A percentile compares a stretch with the other conserved stretches of the same genome.
phyloP scores from a whole-genome alignment of 2,113 vertebrate genomes.

The Xyliphius kryptos region DNA sequence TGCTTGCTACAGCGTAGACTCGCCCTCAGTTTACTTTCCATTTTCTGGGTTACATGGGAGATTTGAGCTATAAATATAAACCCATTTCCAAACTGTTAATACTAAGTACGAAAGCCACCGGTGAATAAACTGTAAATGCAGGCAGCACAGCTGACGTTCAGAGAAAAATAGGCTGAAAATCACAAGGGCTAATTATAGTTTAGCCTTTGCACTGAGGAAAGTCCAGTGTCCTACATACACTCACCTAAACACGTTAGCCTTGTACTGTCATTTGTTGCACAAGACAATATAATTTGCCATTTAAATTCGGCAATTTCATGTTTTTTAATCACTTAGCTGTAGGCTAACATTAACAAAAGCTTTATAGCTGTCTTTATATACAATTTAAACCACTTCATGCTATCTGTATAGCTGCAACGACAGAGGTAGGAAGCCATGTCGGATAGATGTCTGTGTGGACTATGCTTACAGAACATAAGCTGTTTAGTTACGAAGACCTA shows the following conservation, averaged over 20 bases:
- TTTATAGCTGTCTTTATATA: no score
- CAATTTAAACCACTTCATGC: no score
- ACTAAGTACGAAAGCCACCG: neutral
- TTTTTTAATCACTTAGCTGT: no score
- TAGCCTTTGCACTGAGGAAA: conserved; percentile 21
- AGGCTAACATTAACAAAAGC: no score
- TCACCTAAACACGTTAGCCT: neutral
- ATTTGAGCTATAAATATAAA: neutral
- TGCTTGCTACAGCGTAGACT: neutral
- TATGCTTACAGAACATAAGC: no score
- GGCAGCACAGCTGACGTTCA: neutral
- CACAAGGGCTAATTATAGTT: conserved; percentile 24
- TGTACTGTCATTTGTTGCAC: neutral
- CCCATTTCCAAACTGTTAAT: neutral
- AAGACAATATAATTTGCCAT: neutral
- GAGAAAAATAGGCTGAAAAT: conserved; percentile 15
- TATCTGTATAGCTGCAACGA: no score
- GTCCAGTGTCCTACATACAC: conserved; percentile 25
- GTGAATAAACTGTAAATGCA: neutral
- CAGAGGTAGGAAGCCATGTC: no score
- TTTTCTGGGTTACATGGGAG: neutral
- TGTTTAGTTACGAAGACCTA: no score
- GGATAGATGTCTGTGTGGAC: no score
- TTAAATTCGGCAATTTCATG: neutral
- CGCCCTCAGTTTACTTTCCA: neutral